phyloP scores from a whole-genome alignment of 2,797 vertebrate genomes.

The Poeciliopsis turneri region DNA sequence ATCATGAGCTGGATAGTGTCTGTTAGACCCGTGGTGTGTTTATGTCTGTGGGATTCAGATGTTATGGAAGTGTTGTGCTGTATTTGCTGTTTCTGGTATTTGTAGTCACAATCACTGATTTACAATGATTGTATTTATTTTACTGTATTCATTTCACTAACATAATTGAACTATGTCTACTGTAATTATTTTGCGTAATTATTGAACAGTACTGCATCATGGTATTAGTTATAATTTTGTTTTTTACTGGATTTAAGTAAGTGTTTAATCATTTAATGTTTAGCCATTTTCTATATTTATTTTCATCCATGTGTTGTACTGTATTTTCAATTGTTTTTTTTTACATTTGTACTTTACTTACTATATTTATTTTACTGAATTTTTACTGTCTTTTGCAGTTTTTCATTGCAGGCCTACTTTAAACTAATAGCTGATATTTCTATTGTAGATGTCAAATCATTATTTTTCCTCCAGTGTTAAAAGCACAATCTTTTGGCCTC shows the following conservation, averaged over 20 bases:
- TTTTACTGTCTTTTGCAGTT: background rate
- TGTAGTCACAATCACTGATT: background rate
- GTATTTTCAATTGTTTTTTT: background rate
- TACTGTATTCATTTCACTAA: background rate
- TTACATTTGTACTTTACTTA: background rate
- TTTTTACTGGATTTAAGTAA: background rate
- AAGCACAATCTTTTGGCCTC: conserved; percentile 1
- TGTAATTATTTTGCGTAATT: background rate
- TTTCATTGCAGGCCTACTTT: background rate
- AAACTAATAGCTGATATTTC: background rate
- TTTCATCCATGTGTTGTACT: background rate
- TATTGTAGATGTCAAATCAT: background rate
- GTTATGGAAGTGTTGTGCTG: conserved; percentile 2
- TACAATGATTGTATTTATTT: background rate
- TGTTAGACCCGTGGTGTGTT: conserved; percentile 4
- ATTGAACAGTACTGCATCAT: background rate
- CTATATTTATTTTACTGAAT: background rate
- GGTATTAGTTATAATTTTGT: background rate
- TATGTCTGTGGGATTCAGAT: conserved; percentile 1
- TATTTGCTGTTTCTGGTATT: background rate
- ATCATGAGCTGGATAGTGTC: background rate
- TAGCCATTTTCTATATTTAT: background rate
- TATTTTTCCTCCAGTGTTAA: conserved; percentile 1
- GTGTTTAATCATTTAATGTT: background rate
- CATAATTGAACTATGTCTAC: background rate